Evolutionary conservation across 2,113 vertebrate species (phyloP).

Genomic region (Sturnira hondurensis): DNA sequence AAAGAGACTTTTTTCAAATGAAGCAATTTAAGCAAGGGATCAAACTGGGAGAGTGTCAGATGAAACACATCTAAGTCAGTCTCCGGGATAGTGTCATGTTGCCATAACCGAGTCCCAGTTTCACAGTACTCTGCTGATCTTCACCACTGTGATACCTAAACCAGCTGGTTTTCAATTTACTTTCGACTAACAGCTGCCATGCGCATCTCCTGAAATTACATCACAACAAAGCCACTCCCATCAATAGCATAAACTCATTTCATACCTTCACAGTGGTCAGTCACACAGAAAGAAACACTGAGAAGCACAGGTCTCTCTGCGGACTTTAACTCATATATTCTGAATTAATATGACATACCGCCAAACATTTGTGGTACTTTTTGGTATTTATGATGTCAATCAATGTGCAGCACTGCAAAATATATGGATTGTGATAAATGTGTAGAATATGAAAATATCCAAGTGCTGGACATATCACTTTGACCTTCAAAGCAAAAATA

Average conservation of each 20-base stretch:
- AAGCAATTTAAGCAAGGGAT: background rate
- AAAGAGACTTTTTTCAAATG: background rate
- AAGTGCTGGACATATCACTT: background rate
- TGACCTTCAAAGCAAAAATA: background rate
- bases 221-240: background rate
- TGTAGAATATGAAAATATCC: background rate
- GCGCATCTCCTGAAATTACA: conserved; percentile 63
- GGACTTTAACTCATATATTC: background rate
- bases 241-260: background rate
- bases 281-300: background rate
- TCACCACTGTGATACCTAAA: conserved; percentile 45
- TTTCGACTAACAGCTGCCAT: conserved; percentile 27
- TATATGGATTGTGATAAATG: background rate
- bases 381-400: background rate
- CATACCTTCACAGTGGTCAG: background rate
- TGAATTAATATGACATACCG: background rate
- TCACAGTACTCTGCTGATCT: background rate
- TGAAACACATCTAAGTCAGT: background rate
- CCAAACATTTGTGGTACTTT: background rate
- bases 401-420: background rate
- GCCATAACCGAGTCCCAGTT: background rate
- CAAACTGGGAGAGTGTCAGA: background rate
- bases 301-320: background rate
- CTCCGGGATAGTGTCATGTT: background rate
- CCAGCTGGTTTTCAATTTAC: conserved; percentile 29